These are phyloP conservation scores for Crossoptilon crossoptilon DNA, from an alignment of 2,797 vertebrate species.

Conservation along the genomic window DNA sequence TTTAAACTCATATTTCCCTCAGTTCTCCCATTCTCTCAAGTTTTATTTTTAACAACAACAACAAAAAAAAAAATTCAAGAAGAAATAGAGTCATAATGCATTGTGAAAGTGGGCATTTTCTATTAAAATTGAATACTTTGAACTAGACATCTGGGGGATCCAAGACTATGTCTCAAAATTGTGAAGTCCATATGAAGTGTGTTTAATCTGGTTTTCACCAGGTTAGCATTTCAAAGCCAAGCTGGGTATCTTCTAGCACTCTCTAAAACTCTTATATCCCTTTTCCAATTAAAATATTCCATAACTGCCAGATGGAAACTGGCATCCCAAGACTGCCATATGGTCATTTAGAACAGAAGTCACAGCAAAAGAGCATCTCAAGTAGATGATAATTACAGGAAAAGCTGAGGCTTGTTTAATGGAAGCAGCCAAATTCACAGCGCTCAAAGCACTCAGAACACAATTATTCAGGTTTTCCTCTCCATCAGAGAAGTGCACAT, in stretches of 20 bases:
- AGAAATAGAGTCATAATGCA: background rate
- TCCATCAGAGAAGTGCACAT: fast-evolving
- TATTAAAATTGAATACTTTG: fast-evolving
- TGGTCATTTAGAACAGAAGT: background rate
- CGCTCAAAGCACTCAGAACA: background rate
- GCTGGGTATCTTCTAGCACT: background rate
- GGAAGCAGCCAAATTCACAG: background rate
- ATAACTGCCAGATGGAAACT: background rate
- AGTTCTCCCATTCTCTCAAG: background rate
- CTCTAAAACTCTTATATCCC: background rate
- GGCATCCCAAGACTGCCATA: fast-evolving
- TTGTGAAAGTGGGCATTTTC: background rate
- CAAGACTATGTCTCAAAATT: background rate
- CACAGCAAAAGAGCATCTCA: background rate
- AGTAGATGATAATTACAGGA: background rate
- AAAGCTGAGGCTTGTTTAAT: background rate
- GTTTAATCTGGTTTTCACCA: background rate
- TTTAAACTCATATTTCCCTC: background rate
- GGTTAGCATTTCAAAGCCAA: background rate
- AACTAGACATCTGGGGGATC: background rate
- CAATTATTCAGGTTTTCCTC: background rate
- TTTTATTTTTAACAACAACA: background rate
- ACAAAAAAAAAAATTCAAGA: background rate
- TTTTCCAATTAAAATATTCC: background rate
- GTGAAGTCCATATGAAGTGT: background rate